phyloP scores from a whole-genome alignment of 2,797 vertebrate genomes.

The Peromyscus attwateri region DNA sequence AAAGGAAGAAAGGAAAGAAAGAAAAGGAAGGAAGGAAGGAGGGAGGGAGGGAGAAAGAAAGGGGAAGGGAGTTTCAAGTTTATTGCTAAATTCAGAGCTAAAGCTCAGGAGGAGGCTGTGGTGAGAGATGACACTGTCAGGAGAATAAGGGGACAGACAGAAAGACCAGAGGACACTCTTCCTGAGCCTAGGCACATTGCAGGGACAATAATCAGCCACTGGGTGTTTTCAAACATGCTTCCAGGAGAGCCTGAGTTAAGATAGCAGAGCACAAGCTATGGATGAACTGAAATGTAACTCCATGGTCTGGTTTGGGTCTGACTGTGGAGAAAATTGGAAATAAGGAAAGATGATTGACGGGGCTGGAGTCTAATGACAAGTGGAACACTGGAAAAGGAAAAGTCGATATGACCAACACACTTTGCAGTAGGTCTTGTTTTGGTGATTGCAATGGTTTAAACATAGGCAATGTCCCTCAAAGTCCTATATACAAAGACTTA shows the following conservation, averaged over 20 bases:
- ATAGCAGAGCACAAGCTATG: too few species aligned
- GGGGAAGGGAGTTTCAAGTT: background rate
- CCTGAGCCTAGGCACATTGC: background rate
- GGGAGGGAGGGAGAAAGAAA: too few species aligned
- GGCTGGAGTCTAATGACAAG: too few species aligned
- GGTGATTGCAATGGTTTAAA: background rate
- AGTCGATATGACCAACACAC: background rate
- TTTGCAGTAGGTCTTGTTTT: background rate
- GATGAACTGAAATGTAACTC: rapidly evolving
- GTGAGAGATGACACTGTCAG: background rate
- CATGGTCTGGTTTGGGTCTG: background rate
- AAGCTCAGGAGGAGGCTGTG: rapidly evolving
- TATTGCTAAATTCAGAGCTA: background rate
- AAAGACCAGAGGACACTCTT: background rate
- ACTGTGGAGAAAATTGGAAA: rapidly evolving
- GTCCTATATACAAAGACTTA: background rate
- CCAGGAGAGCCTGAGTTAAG: rapidly evolving
- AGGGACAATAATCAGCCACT: background rate
- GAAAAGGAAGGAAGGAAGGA: background rate
- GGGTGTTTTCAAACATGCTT: background rate
- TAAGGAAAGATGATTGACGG: rapidly evolving
- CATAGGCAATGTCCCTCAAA: background rate
- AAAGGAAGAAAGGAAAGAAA: background rate
- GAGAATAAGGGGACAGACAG: background rate
- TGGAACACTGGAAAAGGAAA: rapidly evolving